A percentile compares a stretch with the other conserved stretches of the same genome.
Conservation (phyloP, 2,797 vertebrate genomes). For the Danio kyathit region DNA sequence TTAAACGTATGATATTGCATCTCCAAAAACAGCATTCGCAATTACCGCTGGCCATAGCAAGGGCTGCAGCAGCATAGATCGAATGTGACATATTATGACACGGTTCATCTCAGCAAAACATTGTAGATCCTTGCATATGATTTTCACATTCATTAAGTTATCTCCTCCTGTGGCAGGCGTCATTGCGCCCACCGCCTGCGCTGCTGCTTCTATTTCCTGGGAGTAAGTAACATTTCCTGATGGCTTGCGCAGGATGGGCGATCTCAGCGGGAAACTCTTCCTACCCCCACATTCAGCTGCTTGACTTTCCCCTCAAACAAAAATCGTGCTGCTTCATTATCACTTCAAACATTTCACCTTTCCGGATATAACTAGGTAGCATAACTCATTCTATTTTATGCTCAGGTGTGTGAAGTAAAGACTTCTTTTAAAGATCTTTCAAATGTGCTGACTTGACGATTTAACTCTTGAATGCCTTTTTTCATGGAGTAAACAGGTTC, state of each 20-base stretch:
- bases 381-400: conserved; percentile 55
- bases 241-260: conserved; percentile 47
- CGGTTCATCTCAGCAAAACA: conserved; percentile 23
- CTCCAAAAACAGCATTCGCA: conserved; percentile 19
- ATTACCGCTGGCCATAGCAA: conserved; percentile 3
- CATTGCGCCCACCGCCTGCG: conserved; percentile 46
- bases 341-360: conserved; percentile 66
- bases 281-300: conserved; percentile 42
- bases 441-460: conserved; percentile 20
- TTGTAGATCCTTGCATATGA: conserved; percentile 6
- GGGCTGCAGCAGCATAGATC: not conserved
- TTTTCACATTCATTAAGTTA: conserved; percentile 41
- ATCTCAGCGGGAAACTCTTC: conserved; percentile 58
- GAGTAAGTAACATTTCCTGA: conserved; percentile 57
- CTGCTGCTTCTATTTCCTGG: conserved; percentile 48
- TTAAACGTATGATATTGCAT: not conserved
- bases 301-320: conserved; percentile 49
- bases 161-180: conserved; percentile 42
- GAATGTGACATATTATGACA: conserved; percentile 33
- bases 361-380: conserved; percentile 29
- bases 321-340: conserved; percentile 63
- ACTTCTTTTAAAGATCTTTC: not conserved
- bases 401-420: conserved; percentile 43
- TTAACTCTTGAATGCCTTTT: conserved; percentile 7
- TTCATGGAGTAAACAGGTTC: not conserved